These are phyloP conservation scores for Druon quercuslanigerum DNA, from an alignment of 1,140 invertebrate genomes.

Conservation along the genomic window DNA sequence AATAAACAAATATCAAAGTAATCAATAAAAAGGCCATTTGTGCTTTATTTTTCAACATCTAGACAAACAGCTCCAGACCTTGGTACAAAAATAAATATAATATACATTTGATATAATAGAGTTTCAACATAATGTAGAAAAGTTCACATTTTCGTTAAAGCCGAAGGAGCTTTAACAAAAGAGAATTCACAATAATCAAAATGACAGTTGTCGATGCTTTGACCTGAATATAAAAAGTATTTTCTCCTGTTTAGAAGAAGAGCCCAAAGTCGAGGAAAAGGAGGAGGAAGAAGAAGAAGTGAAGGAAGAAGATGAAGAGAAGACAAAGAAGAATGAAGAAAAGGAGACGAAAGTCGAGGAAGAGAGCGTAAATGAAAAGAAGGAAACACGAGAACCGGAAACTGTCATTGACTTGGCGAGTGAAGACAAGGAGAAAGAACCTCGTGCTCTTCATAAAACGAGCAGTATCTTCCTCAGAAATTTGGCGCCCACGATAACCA, in stretches of 20 bases:
- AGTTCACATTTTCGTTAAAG: too few species aligned
- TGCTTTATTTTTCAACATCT: too few species aligned
- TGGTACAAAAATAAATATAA: too few species aligned
- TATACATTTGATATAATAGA: too few species aligned
- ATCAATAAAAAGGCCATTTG: too few species aligned
- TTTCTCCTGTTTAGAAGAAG: conserved; percentile 4
- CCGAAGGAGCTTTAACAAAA: too few species aligned
- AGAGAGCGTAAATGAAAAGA: conserved; percentile 61
- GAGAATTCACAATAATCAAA: too few species aligned
- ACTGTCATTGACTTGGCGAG: conserved; percentile 71
- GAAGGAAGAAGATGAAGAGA: conserved; percentile 46
- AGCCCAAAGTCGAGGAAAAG: background rate
- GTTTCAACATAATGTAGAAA: too few species aligned
- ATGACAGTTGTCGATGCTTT: too few species aligned
- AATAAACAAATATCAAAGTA: too few species aligned
- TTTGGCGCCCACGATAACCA: conserved; percentile 95
- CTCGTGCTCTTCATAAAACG: conserved; percentile 90
- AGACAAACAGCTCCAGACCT: too few species aligned
- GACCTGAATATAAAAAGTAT: too few species aligned
- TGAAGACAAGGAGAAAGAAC: conserved; percentile 78
- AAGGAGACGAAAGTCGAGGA: conserved; percentile 65
- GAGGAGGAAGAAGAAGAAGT: background rate
- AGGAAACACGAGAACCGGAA: conserved; percentile 63
- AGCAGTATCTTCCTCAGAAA: conserved; percentile 98
- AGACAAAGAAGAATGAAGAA: conserved; percentile 66